phyloP scores from a whole-genome alignment of 1,140 invertebrate species.

The Semibalanus balanoides region DNA sequence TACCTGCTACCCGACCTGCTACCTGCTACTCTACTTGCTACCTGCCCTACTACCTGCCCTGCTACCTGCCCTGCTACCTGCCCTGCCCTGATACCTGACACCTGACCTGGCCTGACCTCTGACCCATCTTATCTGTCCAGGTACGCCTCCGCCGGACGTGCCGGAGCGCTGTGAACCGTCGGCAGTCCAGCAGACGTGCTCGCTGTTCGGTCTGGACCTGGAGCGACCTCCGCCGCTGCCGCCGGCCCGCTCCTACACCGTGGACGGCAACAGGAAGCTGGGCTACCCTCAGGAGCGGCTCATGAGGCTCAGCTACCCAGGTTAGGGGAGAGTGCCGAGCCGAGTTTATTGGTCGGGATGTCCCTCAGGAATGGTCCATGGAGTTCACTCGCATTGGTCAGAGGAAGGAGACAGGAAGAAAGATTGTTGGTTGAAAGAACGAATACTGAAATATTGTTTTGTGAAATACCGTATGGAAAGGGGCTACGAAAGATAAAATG shows the following conservation, averaged over 20 bases:
- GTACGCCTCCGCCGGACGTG: not conserved
- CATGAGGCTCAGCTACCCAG: conserved; percentile 77
- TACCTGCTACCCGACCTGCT: too few species aligned
- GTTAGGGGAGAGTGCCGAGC: conserved; percentile 32
- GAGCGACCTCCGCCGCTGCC: conserved; percentile 79
- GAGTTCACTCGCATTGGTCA: too few species aligned
- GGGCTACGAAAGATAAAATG: too few species aligned
- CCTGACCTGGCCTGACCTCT: not conserved
- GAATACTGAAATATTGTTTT: too few species aligned
- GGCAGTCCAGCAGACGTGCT: conserved; percentile 76
- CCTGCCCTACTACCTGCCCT: too few species aligned
- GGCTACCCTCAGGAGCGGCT: conserved; percentile 79
- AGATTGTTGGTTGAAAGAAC: too few species aligned
- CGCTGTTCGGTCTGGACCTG: conserved; percentile 72
- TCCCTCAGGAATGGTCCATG: too few species aligned
- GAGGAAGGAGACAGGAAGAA: too few species aligned
- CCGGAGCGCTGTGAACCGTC: conserved; percentile 43
- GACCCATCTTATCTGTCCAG: not conserved
- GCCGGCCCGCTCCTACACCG: conserved; percentile 72
- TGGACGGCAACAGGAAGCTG: conserved; percentile 78
- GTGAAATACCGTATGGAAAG: too few species aligned
- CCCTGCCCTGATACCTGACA: not conserved
- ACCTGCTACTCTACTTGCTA: too few species aligned
- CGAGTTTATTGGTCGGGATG: too few species aligned
- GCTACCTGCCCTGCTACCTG: too few species aligned